phyloP scores from a whole-genome alignment of 2,888 invertebrate species.

The Drosophila borborema region DNA sequence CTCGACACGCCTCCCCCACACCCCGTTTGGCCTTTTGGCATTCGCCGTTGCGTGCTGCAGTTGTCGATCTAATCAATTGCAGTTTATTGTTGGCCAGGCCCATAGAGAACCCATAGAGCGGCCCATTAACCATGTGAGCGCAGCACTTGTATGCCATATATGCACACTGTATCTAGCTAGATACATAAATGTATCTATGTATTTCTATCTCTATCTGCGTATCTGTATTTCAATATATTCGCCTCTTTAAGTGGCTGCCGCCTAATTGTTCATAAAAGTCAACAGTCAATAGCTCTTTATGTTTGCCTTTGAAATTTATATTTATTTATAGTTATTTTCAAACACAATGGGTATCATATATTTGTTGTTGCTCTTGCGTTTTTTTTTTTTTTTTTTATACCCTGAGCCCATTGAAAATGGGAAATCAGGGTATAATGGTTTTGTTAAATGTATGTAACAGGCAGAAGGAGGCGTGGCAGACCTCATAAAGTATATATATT shows the following conservation, averaged over 20 bases:
- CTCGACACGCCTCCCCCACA: conserved; percentile 55
- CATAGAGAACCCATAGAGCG: conserved; percentile 65
- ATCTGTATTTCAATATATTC: conserved; percentile 69
- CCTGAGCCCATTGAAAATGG: too few species aligned
- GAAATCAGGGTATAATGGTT: too few species aligned
- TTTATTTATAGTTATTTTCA: conserved; percentile 72
- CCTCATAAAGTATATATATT: too few species aligned
- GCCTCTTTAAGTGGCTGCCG: conserved; percentile 76
- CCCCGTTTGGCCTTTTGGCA: conserved; percentile 46
- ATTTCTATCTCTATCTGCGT: conserved; percentile 35
- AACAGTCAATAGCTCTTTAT: conserved; percentile 80
- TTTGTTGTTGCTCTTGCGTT: conserved; percentile 26
- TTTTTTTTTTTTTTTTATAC: conserved; percentile 41
- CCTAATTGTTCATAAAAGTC: conserved; percentile 79
- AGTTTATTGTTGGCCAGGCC: conserved; percentile 79
- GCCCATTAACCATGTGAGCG: conserved; percentile 69
- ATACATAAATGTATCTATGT: conserved; percentile 46
- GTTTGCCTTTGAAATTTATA: conserved; percentile 79
- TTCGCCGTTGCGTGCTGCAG: conserved; percentile 52
- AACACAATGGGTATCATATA: conserved; percentile 55
- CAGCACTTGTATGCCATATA: conserved; percentile 63
- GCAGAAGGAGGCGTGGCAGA: too few species aligned
- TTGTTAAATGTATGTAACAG: too few species aligned
- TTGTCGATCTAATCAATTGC: conserved; percentile 78
- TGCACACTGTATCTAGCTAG: conserved; percentile 36